phyloP scores from a whole-genome alignment of 2,888 invertebrate species.

The Criorhina ranunculi region DNA sequence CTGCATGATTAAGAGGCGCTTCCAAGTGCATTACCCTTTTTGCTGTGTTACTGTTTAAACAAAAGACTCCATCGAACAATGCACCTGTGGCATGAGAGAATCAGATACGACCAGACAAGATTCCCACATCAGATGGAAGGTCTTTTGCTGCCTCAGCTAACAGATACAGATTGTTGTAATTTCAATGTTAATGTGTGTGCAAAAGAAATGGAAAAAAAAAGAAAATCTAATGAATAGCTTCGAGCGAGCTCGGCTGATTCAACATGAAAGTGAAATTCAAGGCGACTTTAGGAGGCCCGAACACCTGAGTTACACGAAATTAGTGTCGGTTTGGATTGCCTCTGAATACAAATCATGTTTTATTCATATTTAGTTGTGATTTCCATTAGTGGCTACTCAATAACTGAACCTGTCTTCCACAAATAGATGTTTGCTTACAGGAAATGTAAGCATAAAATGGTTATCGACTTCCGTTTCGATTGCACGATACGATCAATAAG shows the following conservation, averaged over 20 bases:
- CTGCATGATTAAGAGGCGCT: conserved; percentile 47
- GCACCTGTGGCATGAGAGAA: conserved; percentile 55
- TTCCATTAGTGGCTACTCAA: conserved; percentile 13
- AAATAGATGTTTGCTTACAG: conserved; percentile 26
- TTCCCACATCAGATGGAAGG: conserved; percentile 35
- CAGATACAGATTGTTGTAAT: conserved; percentile 27
- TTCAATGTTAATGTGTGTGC: conserved; percentile 55
- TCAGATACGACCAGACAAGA: conserved; percentile 40
- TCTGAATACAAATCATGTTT: conserved; percentile 33
- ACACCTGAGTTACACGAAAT: conserved; percentile 26
- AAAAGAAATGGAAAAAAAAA: conserved; percentile 44
- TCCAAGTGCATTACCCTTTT: conserved; percentile 59
- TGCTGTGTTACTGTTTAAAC: not conserved
- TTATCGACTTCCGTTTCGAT: conserved; percentile 32
- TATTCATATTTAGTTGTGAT: conserved; percentile 41
- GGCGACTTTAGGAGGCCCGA: conserved; percentile 19
- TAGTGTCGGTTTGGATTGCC: conserved; percentile 32
- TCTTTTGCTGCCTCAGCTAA: conserved; percentile 20
- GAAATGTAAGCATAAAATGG: conserved; percentile 36
- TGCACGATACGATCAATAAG: not conserved
- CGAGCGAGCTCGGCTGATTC: conserved; percentile 19
- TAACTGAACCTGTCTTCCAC: conserved; percentile 46
- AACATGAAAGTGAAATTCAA: conserved; percentile 63
- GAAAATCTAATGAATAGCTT: conserved; percentile 51
- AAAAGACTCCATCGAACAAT: conserved; percentile 52